Conservation (phyloP, 2,113 vertebrate species). For the Sardina pilchardus region DNA sequence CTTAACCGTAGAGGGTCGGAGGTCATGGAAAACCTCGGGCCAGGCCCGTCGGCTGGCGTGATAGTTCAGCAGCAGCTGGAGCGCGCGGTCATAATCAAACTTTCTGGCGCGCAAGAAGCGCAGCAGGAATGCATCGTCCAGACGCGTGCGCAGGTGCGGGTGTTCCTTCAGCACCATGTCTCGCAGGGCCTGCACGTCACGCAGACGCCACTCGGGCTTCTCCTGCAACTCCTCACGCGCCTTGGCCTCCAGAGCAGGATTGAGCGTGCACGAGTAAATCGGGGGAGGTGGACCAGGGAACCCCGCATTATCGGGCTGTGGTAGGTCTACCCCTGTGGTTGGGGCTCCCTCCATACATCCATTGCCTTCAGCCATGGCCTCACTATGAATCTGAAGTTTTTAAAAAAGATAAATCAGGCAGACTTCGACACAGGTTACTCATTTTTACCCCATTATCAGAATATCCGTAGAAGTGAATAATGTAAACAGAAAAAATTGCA, state of each 20-base stretch:
- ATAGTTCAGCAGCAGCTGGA: constrained; percentile 95
- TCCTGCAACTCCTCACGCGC: constrained; percentile 96
- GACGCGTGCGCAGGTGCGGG: constrained; percentile 83
- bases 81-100: constrained; percentile 93
- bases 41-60: constrained; percentile 87
- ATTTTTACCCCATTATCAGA: background rate
- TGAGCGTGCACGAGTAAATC: constrained; percentile 85
- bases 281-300: constrained; percentile 72
- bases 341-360: constrained; percentile 74
- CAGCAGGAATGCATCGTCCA: constrained; percentile 91
- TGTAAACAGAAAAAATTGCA: background rate
- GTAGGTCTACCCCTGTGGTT: background rate
- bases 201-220: constrained; percentile 94
- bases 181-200: constrained; percentile 91
- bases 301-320: constrained; percentile 43
- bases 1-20: constrained; percentile 87
- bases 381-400: background rate
- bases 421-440: background rate
- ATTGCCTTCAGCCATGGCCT: constrained; percentile 85
- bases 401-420: background rate
- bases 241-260: constrained; percentile 87
- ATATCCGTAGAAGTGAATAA: background rate
- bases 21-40: constrained; percentile 92
- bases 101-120: constrained; percentile 96
- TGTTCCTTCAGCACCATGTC: constrained; percentile 97